These are phyloP conservation scores for Bombus cullumanus DNA, from an alignment of 1,140 invertebrate genomes.

Conservation along the genomic window DNA sequence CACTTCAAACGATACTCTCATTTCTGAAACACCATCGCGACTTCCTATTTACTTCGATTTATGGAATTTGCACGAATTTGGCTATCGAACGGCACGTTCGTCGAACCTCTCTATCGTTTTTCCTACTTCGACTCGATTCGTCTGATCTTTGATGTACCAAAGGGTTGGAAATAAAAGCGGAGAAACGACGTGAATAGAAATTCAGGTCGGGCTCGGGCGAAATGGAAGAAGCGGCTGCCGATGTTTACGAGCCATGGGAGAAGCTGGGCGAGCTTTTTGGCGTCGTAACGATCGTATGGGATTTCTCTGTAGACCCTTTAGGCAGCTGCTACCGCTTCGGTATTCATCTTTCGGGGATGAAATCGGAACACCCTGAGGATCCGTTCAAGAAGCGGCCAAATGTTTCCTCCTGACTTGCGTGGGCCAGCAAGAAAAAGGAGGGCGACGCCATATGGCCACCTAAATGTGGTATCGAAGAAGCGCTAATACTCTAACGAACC, in stretches of 20 bases:
- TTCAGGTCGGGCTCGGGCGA: background rate
- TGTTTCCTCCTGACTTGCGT: background rate
- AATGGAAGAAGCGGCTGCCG: background rate
- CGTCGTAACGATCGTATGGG: conserved; percentile 47
- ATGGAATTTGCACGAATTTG: too few relatives aligned
- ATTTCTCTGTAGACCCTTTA: conserved; percentile 35
- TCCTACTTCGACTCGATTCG: too few relatives aligned
- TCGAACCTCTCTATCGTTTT: too few relatives aligned
- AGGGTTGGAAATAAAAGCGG: conserved; percentile 17
- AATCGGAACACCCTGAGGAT: conserved; percentile 41
- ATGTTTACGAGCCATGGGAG: conserved; percentile 59
- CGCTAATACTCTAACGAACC: background rate
- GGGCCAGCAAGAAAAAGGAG: background rate
- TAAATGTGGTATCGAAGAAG: conserved; percentile 12
- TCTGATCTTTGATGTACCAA: background rate
- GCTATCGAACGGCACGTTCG: too few relatives aligned
- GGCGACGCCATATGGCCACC: conserved; percentile 12
- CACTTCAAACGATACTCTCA: background rate
- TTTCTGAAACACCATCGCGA: background rate
- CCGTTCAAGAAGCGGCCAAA: background rate
- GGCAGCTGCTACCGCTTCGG: conserved; percentile 28
- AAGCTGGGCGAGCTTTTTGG: conserved; percentile 20
- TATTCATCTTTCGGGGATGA: conserved; percentile 27
- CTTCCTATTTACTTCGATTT: too few relatives aligned
- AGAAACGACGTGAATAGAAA: background rate